Base-by-base conservation (phyloP, 2,797 vertebrate species). In the Tokudaia tokunoshimensis region DNA sequence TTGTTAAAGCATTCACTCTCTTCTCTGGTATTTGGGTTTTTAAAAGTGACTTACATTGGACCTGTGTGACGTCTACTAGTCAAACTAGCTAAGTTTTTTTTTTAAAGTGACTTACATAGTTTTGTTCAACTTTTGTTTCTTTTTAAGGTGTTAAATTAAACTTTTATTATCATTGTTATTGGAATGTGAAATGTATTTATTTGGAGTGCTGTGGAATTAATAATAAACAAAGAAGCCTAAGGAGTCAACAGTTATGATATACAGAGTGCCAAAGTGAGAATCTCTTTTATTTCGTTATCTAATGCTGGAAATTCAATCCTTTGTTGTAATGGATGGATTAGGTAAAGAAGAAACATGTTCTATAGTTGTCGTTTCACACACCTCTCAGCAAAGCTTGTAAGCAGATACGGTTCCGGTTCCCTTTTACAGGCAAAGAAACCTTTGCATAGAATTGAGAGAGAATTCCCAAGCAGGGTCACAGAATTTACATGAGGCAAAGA, bases 91-190 rank as follows among this genome's bases (percentile, higher is more conserved):
- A 52, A 50, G 47, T 50, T 50, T 50, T 50, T 50, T 94, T 81
- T 94, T 94, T 50, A 41, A 91, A 61, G 19, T 61, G 63, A 80
- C 34, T 47, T 6, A 19, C 91, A 6, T 55, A 72, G 24, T 52
- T 88, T 78, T 94, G 26, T 59, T 89, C 81, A 78, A 13, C 47
- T 93, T 76, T 70, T 76, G 31, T 84, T 94, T 57, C 31, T 76
- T 92, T 95, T 92, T 96, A 74, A 88, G 89, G 55, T 91, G 67
- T 37, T 76, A 24, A 92, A 76, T 95, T 92, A 89, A 83, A 34
- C 17, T 86, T 94, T 84, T 86, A 65, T 92, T 37, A 26, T 90
- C 37, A 70, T 78, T 94, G 90, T 67, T 92, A 92, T 67, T 82
- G n/a, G n/a, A 20, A 61, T 89, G 41, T 59, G 34, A 72, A n/a